These are phyloP conservation scores for Hypocryptadius cinnamomeus DNA, from an alignment of 2,113 vertebrate genomes.

Conservation along the genomic window DNA sequence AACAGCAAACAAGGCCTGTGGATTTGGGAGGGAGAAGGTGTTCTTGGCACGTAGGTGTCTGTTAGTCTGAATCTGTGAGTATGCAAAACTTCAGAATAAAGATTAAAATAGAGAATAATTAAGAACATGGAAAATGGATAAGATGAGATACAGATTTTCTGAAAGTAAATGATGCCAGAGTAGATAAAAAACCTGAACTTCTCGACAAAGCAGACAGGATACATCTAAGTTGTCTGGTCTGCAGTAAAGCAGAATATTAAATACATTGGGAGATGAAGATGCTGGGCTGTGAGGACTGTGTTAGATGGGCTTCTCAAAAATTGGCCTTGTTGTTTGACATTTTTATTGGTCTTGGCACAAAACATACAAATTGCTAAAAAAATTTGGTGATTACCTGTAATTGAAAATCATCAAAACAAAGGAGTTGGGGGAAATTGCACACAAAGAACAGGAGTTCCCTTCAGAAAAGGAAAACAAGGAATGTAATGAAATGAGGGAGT, in stretches of 20 bases:
- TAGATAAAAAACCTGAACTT: slow-evolving; percentile 31
- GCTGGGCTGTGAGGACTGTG: not conserved
- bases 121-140: not conserved
- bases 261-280: not conserved
- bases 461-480: not conserved
- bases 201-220: not conserved
- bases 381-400: not conserved
- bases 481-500: not conserved
- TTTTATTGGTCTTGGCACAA: not conserved
- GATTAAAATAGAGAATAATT: slow-evolving; percentile 29
- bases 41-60: not conserved
- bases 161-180: not conserved
- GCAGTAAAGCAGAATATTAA: not conserved
- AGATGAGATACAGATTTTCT: not conserved
- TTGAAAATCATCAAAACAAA: not conserved
- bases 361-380: not conserved
- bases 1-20: not conserved
- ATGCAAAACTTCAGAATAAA: slow-evolving; percentile 30
- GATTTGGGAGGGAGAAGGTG: not conserved
- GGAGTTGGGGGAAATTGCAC: not conserved
- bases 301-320: not conserved
- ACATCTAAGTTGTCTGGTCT: not conserved
- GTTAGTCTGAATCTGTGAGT: not conserved
- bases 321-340: not conserved
- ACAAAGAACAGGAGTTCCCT: not conserved